Evolutionary conservation across 2,888 invertebrate species (phyloP), one percentile per base, ranked within the genome.

Genomic region (Andrena marginata): DNA sequence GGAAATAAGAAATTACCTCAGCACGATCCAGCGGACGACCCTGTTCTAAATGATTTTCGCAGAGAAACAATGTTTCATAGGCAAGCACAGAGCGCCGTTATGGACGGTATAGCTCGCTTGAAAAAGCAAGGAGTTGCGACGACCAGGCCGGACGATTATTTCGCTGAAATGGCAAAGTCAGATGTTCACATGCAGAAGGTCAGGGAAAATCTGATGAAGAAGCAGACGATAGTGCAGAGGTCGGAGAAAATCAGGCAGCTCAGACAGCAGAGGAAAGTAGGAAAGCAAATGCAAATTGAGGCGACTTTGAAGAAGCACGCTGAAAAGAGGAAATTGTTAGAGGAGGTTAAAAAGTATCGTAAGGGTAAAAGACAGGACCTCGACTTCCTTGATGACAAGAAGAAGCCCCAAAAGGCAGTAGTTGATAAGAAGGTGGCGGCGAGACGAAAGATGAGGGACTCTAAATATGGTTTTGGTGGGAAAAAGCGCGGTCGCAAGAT

Each of bases 161-260:
- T 99, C 94, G 99, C 99, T 0, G 98, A 99, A 95, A 99, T 99
- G 99, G 98, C 98, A 0, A 99, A 99, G 94, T 96, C 98, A 16
- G 99, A 99, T 94, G 96, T 96, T 48, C 99, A 99, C 91, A 99
- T 99, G 99, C 98, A 99, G 91, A 99, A 98, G 94, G 97, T 99
- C 0, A 96, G 98, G 65, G 96, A 97, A 91, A 97, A 97, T 91
- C 94, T 99, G 35, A 95, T 98, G 95, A 96, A 97, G 31, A 98
- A 98, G 92, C 97, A 99, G 92, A 96, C 96, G 16, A 96, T 97
- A 16, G 97, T 98, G 87, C 97, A 98, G 72, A 96, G 97, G 86
- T 97, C 97, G 0, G 99, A 99, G 93, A 97, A 98, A 92, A 97
- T 98, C 0, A 96, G 97, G 86, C 98, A 99, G 91, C 95, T 99